Evolutionary conservation across 1,140 invertebrate species (phyloP).

Genomic region (Pogonognathellus flavescens): DNA sequence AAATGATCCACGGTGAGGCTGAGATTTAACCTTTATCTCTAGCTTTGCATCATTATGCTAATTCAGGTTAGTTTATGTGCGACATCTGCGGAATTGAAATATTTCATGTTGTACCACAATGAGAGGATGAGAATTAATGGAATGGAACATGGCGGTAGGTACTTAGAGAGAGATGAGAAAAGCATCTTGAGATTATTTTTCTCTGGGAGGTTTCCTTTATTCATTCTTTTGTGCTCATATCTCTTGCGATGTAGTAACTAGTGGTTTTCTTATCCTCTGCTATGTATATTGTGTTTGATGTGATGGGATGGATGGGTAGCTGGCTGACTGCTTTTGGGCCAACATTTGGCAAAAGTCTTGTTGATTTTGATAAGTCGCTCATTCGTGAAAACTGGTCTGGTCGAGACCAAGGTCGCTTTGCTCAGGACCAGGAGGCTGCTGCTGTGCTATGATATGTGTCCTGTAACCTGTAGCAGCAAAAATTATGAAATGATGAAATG

Average conservation of each 20-base stretch:
- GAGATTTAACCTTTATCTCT: background rate
- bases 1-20: no score
- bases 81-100: slow-evolving; percentile 49
- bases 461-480: slow-evolving; percentile 22
- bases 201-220: slow-evolving; percentile 30
- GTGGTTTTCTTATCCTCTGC: background rate
- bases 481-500: slow-evolving; percentile 14
- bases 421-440: slow-evolving; percentile 40
- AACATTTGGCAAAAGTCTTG: slow-evolving; percentile 50
- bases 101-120: slow-evolving; percentile 28
- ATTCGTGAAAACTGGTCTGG: slow-evolving; percentile 51
- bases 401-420: slow-evolving; percentile 47
- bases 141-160: slow-evolving; percentile 35
- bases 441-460: background rate
- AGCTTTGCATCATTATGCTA: slow-evolving; percentile 38
- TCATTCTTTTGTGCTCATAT: slow-evolving; percentile 36
- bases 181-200: slow-evolving; percentile 42
- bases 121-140: slow-evolving; percentile 40
- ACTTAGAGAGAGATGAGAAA: slow-evolving; percentile 35
- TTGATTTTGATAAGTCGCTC: slow-evolving; percentile 56
- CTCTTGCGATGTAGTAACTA: background rate
- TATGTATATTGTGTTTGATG: background rate
- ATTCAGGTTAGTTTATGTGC: slow-evolving; percentile 36
- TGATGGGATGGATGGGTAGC: background rate
- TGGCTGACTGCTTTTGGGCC: slow-evolving; percentile 34